Evolutionary conservation across 1,140 invertebrate genomes (phyloP).

Genomic region (Cardiocondyla obscurior): DNA sequence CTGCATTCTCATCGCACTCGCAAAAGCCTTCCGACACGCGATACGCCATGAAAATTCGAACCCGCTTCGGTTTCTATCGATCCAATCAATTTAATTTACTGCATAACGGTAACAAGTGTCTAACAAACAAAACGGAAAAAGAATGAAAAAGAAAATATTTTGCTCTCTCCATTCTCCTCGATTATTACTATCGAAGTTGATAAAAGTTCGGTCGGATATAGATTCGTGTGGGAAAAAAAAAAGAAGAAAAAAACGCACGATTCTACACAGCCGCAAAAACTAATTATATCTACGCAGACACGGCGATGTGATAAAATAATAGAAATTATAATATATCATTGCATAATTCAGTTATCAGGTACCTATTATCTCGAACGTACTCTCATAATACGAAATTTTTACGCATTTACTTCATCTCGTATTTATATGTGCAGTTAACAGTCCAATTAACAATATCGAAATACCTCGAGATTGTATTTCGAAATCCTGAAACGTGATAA

Average conservation of each 20-base stretch:
- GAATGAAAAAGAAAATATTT: slow-evolving; percentile 18
- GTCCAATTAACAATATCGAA: background rate
- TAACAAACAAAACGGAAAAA: slow-evolving; percentile 16
- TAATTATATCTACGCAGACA: background rate
- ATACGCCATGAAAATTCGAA: slow-evolving; percentile 11
- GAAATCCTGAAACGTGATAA: background rate
- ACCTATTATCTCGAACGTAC: background rate
- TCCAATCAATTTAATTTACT: background rate
- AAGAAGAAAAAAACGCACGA: no score
- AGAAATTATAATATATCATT: background rate
- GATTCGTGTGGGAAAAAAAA: background rate
- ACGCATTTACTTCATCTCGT: background rate
- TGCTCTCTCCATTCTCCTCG: background rate
- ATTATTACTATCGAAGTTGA: slow-evolving; percentile 5
- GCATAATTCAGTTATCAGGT: background rate
- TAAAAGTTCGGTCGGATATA: background rate
- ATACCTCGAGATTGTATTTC: background rate
- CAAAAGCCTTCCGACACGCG: background rate
- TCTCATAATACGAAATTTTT: background rate
- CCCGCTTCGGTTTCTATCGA: slow-evolving; percentile 5
- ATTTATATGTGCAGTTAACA: background rate
- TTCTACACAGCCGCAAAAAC: no score
- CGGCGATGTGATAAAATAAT: background rate
- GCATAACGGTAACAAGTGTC: slow-evolving; percentile 30
- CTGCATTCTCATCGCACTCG: background rate